Conservation (phyloP, 2,888 invertebrate genomes). For the Xanthorhoe spadicearia region DNA sequence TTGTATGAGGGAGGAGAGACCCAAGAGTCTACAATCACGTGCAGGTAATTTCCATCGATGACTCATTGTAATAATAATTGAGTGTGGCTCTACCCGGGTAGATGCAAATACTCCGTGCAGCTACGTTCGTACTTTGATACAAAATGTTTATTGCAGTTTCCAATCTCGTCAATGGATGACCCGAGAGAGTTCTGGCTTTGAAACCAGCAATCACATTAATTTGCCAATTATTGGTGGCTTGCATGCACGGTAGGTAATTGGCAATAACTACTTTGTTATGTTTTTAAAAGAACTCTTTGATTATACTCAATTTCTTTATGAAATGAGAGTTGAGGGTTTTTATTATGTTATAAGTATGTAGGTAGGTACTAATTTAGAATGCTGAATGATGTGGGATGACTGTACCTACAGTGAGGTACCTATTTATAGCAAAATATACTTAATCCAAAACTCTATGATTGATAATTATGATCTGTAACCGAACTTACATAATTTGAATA, state of each 20-base stretch:
- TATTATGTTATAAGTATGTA: too few relatives aligned
- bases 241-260: constrained; percentile 6
- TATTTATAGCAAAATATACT: too few relatives aligned
- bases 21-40: neutral
- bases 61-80: neutral
- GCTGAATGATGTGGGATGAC: too few relatives aligned
- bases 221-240: constrained; percentile 28
- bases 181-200: constrained; percentile 32
- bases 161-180: constrained; percentile 25
- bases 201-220: constrained; percentile 33
- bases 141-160: constrained; percentile 22
- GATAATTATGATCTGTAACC: too few relatives aligned
- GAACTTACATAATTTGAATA: too few relatives aligned
- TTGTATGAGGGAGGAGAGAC: neutral
- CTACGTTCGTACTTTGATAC: constrained; percentile 6
- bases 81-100: neutral
- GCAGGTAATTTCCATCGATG: neutral
- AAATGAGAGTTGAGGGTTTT: neutral
- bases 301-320: neutral
- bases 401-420: too few relatives aligned
- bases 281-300: neutral
- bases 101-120: constrained; percentile 3
- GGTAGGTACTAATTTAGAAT: too few relatives aligned
- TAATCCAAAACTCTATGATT: too few relatives aligned
- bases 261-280: constrained; percentile 1